A percentile compares a stretch with the other conserved stretches of the same genome.
Evolutionary conservation across 2,113 vertebrate genomes (phyloP).

Genomic region (Thermophis baileyi): DNA sequence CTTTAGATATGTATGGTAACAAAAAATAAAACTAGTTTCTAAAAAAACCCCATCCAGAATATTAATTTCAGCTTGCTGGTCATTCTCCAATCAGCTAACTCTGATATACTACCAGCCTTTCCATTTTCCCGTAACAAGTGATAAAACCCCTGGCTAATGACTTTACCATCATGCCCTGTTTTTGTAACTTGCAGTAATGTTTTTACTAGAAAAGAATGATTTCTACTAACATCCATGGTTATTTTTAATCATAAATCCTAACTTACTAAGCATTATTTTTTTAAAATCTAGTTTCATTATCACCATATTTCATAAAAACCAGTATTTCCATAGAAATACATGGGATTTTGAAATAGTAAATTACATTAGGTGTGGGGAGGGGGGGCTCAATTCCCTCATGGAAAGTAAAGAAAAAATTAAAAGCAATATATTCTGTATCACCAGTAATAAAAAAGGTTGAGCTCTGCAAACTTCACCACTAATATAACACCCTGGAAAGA

Average conservation of each 20-base stretch:
- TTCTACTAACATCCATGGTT: background rate
- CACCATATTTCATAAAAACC: background rate
- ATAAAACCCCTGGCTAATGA: background rate
- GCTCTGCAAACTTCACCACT: constrained; percentile 56
- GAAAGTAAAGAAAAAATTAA: constrained; percentile 5
- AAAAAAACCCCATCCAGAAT: background rate
- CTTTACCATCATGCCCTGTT: background rate
- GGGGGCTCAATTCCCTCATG: background rate
- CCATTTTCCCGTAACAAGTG: background rate
- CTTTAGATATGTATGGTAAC: background rate
- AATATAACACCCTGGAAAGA: constrained; percentile 56
- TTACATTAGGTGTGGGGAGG: background rate
- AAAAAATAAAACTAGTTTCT: background rate
- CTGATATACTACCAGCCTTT: background rate
- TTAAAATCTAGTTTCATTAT: background rate
- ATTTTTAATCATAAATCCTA: background rate
- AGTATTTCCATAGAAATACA: background rate
- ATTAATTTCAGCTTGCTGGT: background rate
- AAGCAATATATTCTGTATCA: constrained; percentile 24
- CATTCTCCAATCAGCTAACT: background rate
- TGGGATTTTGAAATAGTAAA: background rate
- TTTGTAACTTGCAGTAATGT: background rate
- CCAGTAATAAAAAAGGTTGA: constrained; percentile 50
- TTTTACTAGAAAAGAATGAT: background rate
- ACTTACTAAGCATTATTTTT: background rate